Evolutionary conservation across 1,140 invertebrate species (phyloP), one percentile per base, ranked within the genome.

Genomic region (honey bee (Apis mellifera)): DNA sequence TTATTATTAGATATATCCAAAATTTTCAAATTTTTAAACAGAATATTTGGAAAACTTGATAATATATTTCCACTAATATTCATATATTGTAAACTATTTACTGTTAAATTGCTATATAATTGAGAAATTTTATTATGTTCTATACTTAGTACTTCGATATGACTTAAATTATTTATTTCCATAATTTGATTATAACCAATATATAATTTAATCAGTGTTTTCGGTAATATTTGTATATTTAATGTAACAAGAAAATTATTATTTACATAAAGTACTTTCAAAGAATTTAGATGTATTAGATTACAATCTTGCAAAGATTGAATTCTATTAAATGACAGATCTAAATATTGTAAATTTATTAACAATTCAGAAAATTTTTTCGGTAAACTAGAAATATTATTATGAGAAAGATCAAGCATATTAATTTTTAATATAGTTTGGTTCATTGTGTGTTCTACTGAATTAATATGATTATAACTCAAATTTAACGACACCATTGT

Each of bases 1-100:
- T 94, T 93, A 85, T 95, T 96, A 72, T 94, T 91, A 0, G 95
- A 95, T 12, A 95, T 74, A 84, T 95, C 95, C 9, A 96, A 71
- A 50, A 91, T 93, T 91, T 93, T 92, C 21, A 95, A 85, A 15
- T 80, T 80, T 7, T 85, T n/a, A 21, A 90, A 71, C 57, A 66
- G 70, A 21, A 85, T 54, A 55, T 91, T 77, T 54, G 90, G 89
- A 59, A 93, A 89, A 23, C 54, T 60, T 4, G 72, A 82, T 62
- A 93, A 84, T 11, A 23, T 70, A 81, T 94, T 94, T 59, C 85
- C 82, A 69, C 90, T 92, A 17, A 94, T 55, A 75, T 93, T 92
- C 17, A 94, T 76, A 84, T 78, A 74, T 79, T 83, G 70, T 65
- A 93, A 71, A 52, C 78, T 21, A 42, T 88, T 78, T 1, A 78